A percentile compares a stretch with the other conserved stretches of the same genome.
Conservation (phyloP, 1,140 invertebrate species). For the Apis cerana region DNA sequence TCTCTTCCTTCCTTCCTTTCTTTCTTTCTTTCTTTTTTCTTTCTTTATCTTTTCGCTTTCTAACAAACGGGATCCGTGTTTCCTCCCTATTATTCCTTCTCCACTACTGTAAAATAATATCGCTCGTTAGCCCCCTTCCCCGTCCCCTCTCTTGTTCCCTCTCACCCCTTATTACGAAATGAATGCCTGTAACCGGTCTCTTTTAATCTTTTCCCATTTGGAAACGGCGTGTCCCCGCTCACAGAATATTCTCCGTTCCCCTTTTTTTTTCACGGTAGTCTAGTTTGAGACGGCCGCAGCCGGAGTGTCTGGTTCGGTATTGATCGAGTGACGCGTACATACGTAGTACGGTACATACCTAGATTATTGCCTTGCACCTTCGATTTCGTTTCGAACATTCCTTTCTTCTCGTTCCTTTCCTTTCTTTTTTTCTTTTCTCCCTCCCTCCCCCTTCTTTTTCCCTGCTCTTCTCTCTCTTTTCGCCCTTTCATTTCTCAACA, state of each 20-base stretch:
- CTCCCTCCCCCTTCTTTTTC: background rate
- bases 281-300: slow-evolving; percentile 53
- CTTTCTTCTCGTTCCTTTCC: background rate
- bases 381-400: background rate
- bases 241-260: slow-evolving; percentile 19
- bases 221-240: slow-evolving; percentile 1
- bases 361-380: background rate
- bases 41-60: background rate
- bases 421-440: background rate
- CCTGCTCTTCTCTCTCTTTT: background rate
- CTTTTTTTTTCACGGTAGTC: slow-evolving; percentile 32
- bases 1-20: background rate
- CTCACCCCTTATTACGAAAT: slow-evolving; percentile 24
- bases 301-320: slow-evolving; percentile 70
- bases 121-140: background rate
- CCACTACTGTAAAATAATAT: slow-evolving; percentile 32
- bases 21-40: background rate
- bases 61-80: slow-evolving; percentile 4
- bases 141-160: slow-evolving; percentile 19
- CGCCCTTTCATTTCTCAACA: too few relatives aligned
- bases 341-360: slow-evolving; percentile 6
- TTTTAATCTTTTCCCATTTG: slow-evolving; percentile 37
- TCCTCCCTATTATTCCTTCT: slow-evolving; percentile 7
- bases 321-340: slow-evolving; percentile 62
- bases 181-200: slow-evolving; percentile 41